A percentile compares a stretch with the other conserved stretches of the same genome.
phyloP scores from a whole-genome alignment of 1,140 invertebrate genomes.

The Mercenaria mercenaria region DNA sequence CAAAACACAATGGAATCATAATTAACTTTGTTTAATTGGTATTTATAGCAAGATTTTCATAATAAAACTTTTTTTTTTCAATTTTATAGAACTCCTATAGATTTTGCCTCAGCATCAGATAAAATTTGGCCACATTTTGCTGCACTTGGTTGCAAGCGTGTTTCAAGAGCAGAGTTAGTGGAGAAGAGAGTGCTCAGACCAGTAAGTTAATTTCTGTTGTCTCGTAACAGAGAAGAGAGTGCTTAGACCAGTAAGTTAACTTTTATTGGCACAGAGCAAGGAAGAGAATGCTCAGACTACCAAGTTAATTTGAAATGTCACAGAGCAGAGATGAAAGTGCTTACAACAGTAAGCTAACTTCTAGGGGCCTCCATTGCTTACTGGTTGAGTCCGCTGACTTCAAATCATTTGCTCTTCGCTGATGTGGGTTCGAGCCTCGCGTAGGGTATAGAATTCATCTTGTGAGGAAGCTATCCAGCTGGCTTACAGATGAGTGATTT shows the following conservation, averaged over 20 bases:
- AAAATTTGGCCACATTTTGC: slow-evolving; percentile 85
- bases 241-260: slow-evolving; percentile 76
- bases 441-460: too few species aligned
- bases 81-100: slow-evolving; percentile 79
- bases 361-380: too few species aligned
- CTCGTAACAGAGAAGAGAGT: slow-evolving; percentile 77
- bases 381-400: too few species aligned
- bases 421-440: too few species aligned
- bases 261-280: too few species aligned
- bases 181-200: slow-evolving; percentile 80
- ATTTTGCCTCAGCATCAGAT: slow-evolving; percentile 85
- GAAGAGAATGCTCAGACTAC: slow-evolving; percentile 80
- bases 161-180: slow-evolving; percentile 76
- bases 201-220: slow-evolving; percentile 74
- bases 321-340: slow-evolving; percentile 77
- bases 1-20: too few species aligned
- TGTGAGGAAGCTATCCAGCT: too few species aligned
- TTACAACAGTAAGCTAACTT: slow-evolving; percentile 76
- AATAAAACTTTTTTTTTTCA: too few species aligned
- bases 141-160: slow-evolving; percentile 74
- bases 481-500: too few species aligned
- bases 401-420: too few species aligned
- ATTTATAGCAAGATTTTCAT: too few species aligned
- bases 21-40: too few species aligned
- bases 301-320: slow-evolving; percentile 68